phyloP scores from a whole-genome alignment of 2,888 invertebrate species.

The Amitus sp. region DNA sequence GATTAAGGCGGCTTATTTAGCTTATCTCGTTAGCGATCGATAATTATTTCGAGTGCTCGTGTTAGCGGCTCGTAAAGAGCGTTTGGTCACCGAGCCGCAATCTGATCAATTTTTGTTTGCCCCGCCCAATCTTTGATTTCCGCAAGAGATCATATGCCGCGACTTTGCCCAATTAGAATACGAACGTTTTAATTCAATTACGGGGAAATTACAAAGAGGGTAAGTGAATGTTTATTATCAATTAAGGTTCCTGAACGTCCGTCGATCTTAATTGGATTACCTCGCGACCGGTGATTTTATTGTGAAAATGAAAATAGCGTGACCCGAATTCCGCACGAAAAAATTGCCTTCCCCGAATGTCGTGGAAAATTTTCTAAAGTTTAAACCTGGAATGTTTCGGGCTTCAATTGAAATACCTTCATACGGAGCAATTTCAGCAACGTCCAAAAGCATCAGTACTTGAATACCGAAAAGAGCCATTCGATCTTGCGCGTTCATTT shows the following conservation, averaged over 20 bases:
- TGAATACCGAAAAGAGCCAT: conserved; percentile 14
- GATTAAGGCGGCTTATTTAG: conserved; percentile 23
- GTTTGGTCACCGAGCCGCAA: conserved; percentile 9
- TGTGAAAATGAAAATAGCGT: conserved; percentile 13
- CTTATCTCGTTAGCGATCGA: conserved; percentile 21
- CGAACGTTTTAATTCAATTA: conserved; percentile 25
- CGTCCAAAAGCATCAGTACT: conserved; percentile 9
- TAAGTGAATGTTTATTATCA: conserved; percentile 30
- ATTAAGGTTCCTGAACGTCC: conserved; percentile 16
- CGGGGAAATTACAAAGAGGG: conserved; percentile 19
- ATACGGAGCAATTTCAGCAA: conserved; percentile 35
- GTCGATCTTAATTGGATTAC: conserved; percentile 36
- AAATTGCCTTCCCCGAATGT: too few species aligned
- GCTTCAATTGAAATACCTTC: conserved; percentile 39
- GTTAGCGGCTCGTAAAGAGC: conserved; percentile 22
- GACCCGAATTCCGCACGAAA: neutral
- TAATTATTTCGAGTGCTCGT: conserved; percentile 28
- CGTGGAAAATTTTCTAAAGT: too few species aligned
- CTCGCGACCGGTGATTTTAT: neutral
- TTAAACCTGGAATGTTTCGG: conserved; percentile 9
- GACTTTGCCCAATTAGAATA: conserved; percentile 19
- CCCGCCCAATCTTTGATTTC: neutral
- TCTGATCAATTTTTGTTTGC: conserved; percentile 21
- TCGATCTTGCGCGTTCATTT: conserved; percentile 15
- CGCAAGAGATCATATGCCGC: neutral